Base-by-base conservation (phyloP, 1,140 invertebrate genomes). In the Zaprionus tsacasi region DNA sequence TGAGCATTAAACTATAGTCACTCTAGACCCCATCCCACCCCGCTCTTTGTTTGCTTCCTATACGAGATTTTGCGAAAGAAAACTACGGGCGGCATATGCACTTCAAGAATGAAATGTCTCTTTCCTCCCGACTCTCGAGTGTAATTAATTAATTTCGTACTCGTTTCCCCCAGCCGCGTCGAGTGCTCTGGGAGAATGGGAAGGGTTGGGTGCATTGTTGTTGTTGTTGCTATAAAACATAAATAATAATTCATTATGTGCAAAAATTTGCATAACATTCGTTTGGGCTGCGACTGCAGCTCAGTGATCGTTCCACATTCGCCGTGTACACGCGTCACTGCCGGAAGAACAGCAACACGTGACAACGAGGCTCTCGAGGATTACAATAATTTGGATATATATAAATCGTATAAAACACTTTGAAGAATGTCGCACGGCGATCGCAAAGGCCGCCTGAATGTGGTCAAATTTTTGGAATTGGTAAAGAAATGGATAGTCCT, bases 101-200 rank as follows among this genome's bases (percentile, higher is more conserved):
- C 79, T 71, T 78, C 56, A 74, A 63, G 67, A 66, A 76, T 83
- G 75, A 90, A 89, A 82, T 90, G 82, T 73, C 65, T 91, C 89
- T 86, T 91, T 91, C 89, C 89, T 91, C 76, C 76, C 38, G 40
- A 60, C 54, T 70, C 78, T 83, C 61, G 82, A 91, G 89, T 91
- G 85, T 91, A 91, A 91, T 91, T 91, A 91, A 91, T 91, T 91
- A 91, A 91, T 91, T 87, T 80, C 55, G 76, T 33, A 65, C 80
- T 81, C 71, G 58, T 65, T 67, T 65, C 13, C 38, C 60, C 55
- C 27, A 40, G 38, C 45, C 30, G 8, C 7, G n/a, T 27, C 10
- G 55, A 57, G 55, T 35, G 7, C 25, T 30, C 27, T 30, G 27
- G 27, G 27, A 10, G 12, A 3, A 5, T 21, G 36, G 38, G 43